Percentiles rank a stretch among this genome's conserved stretches.
Evolutionary conservation across 2,888 invertebrate species (phyloP).

Genomic region (Prenolepis imparis): DNA sequence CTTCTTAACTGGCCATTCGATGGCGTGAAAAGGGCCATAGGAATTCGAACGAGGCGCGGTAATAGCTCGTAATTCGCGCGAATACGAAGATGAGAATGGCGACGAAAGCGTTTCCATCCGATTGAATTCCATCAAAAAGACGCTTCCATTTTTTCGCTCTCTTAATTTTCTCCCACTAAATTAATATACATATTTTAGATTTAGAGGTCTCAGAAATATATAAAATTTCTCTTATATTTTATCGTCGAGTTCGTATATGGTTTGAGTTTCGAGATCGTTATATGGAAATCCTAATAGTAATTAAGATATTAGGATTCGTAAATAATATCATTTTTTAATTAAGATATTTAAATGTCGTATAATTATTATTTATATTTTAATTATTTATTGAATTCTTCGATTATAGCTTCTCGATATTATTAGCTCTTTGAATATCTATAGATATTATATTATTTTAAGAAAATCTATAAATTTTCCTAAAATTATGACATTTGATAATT

Average conservation of each 20-base stretch:
- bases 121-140: not conserved
- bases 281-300: not conserved
- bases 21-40: constrained; percentile 21
- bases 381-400: not conserved
- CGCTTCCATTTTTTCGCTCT: not conserved
- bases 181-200: not conserved
- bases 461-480: not conserved
- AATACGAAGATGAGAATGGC: constrained; percentile 15
- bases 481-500: constrained; percentile 11
- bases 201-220: not conserved
- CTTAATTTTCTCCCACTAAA: not conserved
- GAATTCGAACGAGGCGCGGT: constrained; percentile 25
- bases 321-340: not conserved
- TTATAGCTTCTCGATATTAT: not conserved
- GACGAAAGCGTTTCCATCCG: not conserved
- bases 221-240: not conserved
- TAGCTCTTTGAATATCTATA: not conserved
- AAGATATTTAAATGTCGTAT: too few species aligned
- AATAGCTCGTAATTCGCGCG: constrained; percentile 24
- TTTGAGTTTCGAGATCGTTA: not conserved
- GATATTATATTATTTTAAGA: too few species aligned
- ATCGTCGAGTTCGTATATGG: not conserved
- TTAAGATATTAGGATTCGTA: not conserved
- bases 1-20: constrained; percentile 52
- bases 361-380: too few species aligned